phyloP scores from a whole-genome alignment of 1,140 invertebrate species.

The Lepidostoma basale region DNA sequence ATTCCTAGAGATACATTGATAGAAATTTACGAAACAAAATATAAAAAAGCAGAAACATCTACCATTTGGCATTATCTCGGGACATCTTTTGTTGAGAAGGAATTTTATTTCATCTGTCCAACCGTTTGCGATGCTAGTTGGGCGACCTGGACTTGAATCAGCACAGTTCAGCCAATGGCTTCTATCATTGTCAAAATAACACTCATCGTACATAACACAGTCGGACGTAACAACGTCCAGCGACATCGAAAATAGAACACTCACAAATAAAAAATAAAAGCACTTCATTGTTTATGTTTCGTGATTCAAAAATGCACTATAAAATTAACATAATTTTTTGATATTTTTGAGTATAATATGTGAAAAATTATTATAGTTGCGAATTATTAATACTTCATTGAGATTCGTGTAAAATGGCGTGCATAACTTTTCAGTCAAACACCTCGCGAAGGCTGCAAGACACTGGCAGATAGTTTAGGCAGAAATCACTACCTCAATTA shows the following conservation, averaged over 20 bases:
- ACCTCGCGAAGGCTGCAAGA: neutral
- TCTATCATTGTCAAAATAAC: neutral
- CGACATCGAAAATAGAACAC: neutral
- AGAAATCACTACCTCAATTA: neutral
- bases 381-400: neutral
- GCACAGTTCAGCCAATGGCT: constrained; percentile 15
- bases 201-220: constrained; percentile 27
- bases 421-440: neutral
- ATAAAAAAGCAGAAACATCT: neutral
- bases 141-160: neutral
- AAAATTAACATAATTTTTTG: too few species aligned
- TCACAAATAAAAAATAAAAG: neutral
- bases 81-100: constrained; percentile 8
- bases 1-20: too few species aligned
- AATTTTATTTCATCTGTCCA: constrained; percentile 4
- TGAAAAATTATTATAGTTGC: too few species aligned
- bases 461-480: neutral
- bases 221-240: neutral
- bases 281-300: constrained; percentile 10
- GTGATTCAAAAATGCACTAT: too few species aligned
- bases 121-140: neutral
- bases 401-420: neutral
- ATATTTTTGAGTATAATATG: too few species aligned
- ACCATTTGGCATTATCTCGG: constrained; percentile 15
- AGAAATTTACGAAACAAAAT: too few species aligned